These are phyloP conservation scores for Plectus sambesii DNA, from an alignment of 1,140 invertebrate genomes.

Conservation along the genomic window DNA sequence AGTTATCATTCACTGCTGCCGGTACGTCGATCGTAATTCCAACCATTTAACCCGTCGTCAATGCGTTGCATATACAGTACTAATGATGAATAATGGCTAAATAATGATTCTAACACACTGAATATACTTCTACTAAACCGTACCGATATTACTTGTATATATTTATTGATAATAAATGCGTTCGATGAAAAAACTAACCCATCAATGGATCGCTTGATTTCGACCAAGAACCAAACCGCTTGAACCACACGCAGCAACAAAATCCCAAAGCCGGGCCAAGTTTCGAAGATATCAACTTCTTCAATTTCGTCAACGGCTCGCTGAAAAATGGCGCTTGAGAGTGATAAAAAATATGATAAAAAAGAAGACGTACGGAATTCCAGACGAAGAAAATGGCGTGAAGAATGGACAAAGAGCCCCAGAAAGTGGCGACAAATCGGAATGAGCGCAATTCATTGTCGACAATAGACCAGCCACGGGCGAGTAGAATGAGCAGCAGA, in stretches of 20 bases:
- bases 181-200: constrained; percentile 6
- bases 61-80: no score
- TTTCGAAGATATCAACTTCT: constrained; percentile 26
- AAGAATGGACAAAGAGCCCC: constrained; percentile 81
- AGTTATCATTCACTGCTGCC: no score
- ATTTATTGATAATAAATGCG: constrained; percentile 12
- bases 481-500: constrained; percentile 77
- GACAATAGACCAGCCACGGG: constrained; percentile 90
- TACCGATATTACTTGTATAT: no score
- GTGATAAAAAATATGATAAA: constrained; percentile 1
- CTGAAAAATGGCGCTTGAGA: constrained; percentile 21
- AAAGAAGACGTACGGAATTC: constrained; percentile 66
- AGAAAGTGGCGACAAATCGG: constrained; percentile 66
- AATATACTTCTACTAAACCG: no score
- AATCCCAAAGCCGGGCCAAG: constrained; percentile 19
- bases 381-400: constrained; percentile 84
- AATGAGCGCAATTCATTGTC: constrained; percentile 62
- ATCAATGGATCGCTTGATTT: constrained; percentile 24
- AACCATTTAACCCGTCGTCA: no score
- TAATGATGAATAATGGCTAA: no score
- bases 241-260: constrained; percentile 26
- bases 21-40: no score
- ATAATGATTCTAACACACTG: no score
- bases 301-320: constrained; percentile 26
- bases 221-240: constrained; percentile 30